Evolutionary conservation across 2,888 invertebrate genomes (phyloP), one percentile per base, ranked within the genome.

Genomic region (Iselma pallidipennis): DNA sequence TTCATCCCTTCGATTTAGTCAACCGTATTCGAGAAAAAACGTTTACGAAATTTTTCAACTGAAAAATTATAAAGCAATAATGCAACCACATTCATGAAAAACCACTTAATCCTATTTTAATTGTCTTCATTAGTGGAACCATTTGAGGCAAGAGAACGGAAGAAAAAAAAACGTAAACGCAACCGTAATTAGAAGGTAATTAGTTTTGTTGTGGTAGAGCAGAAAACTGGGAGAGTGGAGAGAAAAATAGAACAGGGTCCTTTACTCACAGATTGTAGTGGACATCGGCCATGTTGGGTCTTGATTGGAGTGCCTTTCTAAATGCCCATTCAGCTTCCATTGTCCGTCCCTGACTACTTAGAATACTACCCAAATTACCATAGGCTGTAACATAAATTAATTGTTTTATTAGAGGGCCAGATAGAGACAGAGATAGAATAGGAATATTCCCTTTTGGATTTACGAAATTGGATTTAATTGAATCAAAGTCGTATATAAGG

Each of bases 281-380:
- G 64, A 97, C 97, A 83, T 98, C 98, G 62, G 98, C 98, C 97
- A 98, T 98, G 84, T 97, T 98, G 74, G 94, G 92, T 80, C 97
- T 88, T 85, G 92, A 89, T 75, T 89, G 88, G 69, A 98, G 88
- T 62, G 98, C 98, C 83, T 90, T 90, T 79, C 92, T 88, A 83
- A 96, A 96, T 56, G 96, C 96, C 77, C 88, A 87, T 84, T 96
- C 96, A 55, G 98, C 98, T 83, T 96, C 96, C 69, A 87, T 86
- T 60, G 88, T 87, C 74, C 93, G 88, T 49, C 95, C 96, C 82
- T 94, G 92, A 57, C 91, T 89, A 80, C 94, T 96, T 76, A 96
- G 87, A 75, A 98, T 92, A 83, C 96, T 96, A 78, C 97, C 98
- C 81, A 98, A 86, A 85, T 98, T 98, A 66, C 97, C 97, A 84